Percentiles rank a stretch among this genome's conserved stretches.
These are phyloP conservation scores for Tenthredo mesomela DNA, from an alignment of 2,888 invertebrate species.

Conservation along the genomic window DNA sequence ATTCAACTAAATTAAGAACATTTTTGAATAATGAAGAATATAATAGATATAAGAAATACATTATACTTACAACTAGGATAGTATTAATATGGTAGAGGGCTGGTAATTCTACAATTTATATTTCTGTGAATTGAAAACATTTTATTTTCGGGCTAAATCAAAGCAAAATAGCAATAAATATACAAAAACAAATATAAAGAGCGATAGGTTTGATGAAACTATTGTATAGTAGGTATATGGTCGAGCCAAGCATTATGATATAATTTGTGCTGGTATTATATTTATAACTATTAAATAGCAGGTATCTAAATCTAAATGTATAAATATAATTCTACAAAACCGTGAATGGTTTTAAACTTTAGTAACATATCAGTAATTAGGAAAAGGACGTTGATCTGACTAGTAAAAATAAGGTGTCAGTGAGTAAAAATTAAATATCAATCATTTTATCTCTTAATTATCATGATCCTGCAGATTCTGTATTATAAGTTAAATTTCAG, in stretches of 20 bases:
- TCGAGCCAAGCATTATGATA: conserved; percentile 35
- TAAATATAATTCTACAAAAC: conserved; percentile 28
- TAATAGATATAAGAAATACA: background rate
- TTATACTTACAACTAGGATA: background rate
- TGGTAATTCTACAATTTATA: background rate
- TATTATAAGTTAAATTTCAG: background rate
- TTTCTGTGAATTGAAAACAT: conserved; percentile 26
- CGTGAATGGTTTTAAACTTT: background rate
- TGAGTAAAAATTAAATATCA: conserved; percentile 36
- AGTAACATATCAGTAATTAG: conserved; percentile 14
- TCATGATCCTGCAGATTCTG: conserved; percentile 17
- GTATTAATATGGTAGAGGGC: too few relatives aligned
- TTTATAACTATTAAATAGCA: conserved; percentile 26
- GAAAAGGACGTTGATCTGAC: conserved; percentile 37
- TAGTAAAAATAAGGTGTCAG: conserved; percentile 33
- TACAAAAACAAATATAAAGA: conserved; percentile 31
- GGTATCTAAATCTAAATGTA: conserved; percentile 38
- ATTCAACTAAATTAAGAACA: background rate
- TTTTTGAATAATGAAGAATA: background rate
- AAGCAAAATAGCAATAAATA: conserved; percentile 37
- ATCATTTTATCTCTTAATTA: background rate
- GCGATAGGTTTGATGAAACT: background rate
- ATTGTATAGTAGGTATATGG: conserved; percentile 1
- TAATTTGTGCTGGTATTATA: conserved; percentile 46
- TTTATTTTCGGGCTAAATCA: conserved; percentile 44